Evolutionary conservation across 2,888 invertebrate genomes (phyloP).

Genomic region (Anthophora plumipes): DNA sequence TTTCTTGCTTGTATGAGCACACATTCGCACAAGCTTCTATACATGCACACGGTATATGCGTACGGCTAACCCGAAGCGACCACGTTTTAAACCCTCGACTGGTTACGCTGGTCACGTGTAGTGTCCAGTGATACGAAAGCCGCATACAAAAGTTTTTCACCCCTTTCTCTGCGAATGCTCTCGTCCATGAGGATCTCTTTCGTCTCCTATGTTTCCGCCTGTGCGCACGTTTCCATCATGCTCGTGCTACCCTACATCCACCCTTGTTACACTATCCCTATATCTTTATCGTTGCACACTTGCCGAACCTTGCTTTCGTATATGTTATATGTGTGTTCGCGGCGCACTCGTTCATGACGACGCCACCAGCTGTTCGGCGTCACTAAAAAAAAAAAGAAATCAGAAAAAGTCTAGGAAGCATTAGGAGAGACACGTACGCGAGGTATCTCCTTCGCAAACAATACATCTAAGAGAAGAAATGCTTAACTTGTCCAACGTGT

Average conservation of each 20-base stretch:
- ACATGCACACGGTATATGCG: conserved; percentile 15
- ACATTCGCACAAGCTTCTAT: neutral
- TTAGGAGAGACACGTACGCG: conserved; percentile 63
- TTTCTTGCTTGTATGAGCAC: conserved; percentile 27
- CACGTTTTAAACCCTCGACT: conserved; percentile 70
- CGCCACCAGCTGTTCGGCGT: conserved; percentile 44
- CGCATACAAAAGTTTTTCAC: conserved; percentile 81
- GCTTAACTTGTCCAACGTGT: conserved; percentile 29
- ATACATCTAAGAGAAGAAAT: conserved; percentile 58
- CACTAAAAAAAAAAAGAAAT: conserved; percentile 40
- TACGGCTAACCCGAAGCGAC: conserved; percentile 44
- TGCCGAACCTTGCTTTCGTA: conserved; percentile 31
- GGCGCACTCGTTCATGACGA: conserved; percentile 50
- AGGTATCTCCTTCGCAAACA: conserved; percentile 63
- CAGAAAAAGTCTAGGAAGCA: conserved; percentile 55
- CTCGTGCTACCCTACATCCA: conserved; percentile 56
- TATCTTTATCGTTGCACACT: conserved; percentile 3
- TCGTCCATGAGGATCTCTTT: conserved; percentile 50
- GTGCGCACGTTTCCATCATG: conserved; percentile 49
- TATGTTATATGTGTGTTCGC: conserved; percentile 13
- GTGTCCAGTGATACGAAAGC: conserved; percentile 81
- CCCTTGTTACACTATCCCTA: neutral
- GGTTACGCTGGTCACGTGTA: conserved; percentile 83
- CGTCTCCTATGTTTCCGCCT: conserved; percentile 32
- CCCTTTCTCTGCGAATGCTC: conserved; percentile 61